Conservation (phyloP, 2,888 invertebrate genomes). For the Phaonia tiefii region DNA sequence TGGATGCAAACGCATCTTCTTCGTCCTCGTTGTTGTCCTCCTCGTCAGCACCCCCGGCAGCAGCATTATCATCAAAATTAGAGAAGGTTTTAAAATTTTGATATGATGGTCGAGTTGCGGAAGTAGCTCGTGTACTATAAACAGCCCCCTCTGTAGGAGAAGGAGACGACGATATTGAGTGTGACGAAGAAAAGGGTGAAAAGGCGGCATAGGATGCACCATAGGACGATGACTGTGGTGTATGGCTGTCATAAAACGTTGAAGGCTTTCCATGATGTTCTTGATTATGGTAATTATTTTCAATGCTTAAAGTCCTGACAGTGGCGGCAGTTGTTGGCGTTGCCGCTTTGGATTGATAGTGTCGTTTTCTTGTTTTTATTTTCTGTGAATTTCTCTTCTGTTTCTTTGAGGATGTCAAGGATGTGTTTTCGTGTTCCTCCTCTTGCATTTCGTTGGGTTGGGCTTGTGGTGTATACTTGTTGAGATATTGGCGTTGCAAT, state of each 20-base stretch:
- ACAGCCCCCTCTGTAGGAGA: constrained; percentile 43
- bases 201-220: constrained; percentile 25
- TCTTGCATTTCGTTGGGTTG: constrained; percentile 50
- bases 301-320: constrained; percentile 48
- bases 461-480: constrained; percentile 68
- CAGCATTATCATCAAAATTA: constrained; percentile 17
- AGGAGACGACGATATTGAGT: neutral
- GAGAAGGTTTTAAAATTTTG: constrained; percentile 24
- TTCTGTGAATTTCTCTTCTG: constrained; percentile 24
- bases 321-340: constrained; percentile 47
- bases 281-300: constrained; percentile 43
- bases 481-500: constrained; percentile 72
- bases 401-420: constrained; percentile 17
- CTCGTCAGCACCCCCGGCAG: constrained; percentile 1
- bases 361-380: constrained; percentile 19
- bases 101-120: constrained; percentile 39
- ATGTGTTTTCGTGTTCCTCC: constrained; percentile 1
- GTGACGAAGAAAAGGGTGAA: constrained; percentile 25
- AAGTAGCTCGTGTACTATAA: constrained; percentile 4
- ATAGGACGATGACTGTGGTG: constrained; percentile 41
- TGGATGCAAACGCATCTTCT: constrained; percentile 35
- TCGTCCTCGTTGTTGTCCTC: constrained; percentile 30
- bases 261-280: constrained; percentile 14
- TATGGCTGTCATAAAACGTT: constrained; percentile 49
- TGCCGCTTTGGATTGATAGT: constrained; percentile 52